Evolutionary conservation across 2,797 vertebrate species (phyloP).

Genomic region (Siniperca obscura): DNA sequence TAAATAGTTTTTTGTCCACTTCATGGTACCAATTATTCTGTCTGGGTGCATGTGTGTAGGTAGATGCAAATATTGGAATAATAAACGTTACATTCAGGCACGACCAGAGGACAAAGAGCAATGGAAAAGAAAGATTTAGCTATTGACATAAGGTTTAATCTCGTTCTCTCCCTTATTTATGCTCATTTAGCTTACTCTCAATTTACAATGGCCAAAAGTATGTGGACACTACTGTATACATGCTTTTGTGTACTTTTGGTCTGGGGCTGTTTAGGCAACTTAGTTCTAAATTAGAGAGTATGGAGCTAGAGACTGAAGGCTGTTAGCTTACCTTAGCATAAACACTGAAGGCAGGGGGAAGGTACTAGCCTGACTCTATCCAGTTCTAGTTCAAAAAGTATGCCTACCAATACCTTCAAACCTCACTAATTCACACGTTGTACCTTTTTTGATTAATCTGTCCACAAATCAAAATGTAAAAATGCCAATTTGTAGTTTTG

Average conservation of each 20-base stretch:
- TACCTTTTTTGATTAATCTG: background rate
- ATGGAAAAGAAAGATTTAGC: background rate
- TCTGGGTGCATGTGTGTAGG: constrained; percentile 6
- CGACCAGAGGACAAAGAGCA: background rate
- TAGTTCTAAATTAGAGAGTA: background rate
- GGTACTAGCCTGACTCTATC: background rate
- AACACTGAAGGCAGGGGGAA: too few species aligned
- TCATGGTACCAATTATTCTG: constrained; percentile 13
- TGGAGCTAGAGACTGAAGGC: background rate
- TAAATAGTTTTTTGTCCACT: constrained; percentile 44
- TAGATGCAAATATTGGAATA: constrained; percentile 21
- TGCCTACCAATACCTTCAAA: background rate
- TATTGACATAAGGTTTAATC: background rate
- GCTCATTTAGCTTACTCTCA: background rate
- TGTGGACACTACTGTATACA: background rate
- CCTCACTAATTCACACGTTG: background rate
- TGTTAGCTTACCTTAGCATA: background rate
- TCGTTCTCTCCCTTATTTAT: background rate
- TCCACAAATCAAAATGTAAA: background rate
- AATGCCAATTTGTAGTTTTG: background rate
- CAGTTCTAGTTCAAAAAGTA: background rate
- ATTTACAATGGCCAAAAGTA: background rate
- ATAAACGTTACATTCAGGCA: constrained; percentile 1
- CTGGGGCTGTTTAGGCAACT: background rate
- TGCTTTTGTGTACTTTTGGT: background rate